phyloP scores from a whole-genome alignment of 2,888 invertebrate genomes.

The Brachypalpus laphriformis region DNA sequence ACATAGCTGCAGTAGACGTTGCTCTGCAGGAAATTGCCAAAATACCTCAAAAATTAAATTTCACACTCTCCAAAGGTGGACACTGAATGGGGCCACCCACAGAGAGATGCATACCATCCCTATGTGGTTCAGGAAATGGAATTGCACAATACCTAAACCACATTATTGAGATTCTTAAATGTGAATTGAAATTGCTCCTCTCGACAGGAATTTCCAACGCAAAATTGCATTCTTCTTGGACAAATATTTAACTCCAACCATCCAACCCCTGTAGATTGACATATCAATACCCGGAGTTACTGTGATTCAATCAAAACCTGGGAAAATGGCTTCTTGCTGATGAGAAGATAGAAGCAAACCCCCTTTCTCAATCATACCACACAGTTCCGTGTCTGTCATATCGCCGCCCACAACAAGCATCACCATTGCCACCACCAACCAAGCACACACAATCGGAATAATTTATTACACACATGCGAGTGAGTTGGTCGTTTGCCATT shows the following conservation, averaged over 20 bases:
- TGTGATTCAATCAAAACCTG: slow-evolving; percentile 66
- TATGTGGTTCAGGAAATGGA: slow-evolving; percentile 42
- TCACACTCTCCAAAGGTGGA: slow-evolving; percentile 58
- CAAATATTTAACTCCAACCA: slow-evolving; percentile 34
- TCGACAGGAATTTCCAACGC: slow-evolving; percentile 60
- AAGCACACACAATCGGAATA: slow-evolving; percentile 63
- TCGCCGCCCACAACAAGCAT: slow-evolving; percentile 35
- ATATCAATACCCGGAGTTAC: slow-evolving; percentile 53
- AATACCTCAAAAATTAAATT: slow-evolving; percentile 72
- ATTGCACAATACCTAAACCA: slow-evolving; percentile 46
- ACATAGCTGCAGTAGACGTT: slow-evolving; percentile 59
- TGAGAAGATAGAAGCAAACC: slow-evolving; percentile 8
- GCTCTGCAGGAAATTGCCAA: slow-evolving; percentile 59
- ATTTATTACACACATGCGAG: slow-evolving; percentile 73
- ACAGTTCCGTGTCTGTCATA: no score
- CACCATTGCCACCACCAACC: slow-evolving; percentile 26
- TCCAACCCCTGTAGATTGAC: slow-evolving; percentile 27
- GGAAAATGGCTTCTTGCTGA: slow-evolving; percentile 55
- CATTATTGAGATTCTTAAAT: slow-evolving; percentile 68
- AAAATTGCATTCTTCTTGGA: slow-evolving; percentile 61
- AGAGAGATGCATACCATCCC: slow-evolving; percentile 51
- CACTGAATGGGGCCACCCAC: no score
- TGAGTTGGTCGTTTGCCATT: slow-evolving; percentile 54
- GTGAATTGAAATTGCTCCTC: slow-evolving; percentile 62
- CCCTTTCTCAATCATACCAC: neutral